Evolutionary conservation across 23 tunicate genomes (phyloP).

Genomic region (Halocynthia roretzi): DNA sequence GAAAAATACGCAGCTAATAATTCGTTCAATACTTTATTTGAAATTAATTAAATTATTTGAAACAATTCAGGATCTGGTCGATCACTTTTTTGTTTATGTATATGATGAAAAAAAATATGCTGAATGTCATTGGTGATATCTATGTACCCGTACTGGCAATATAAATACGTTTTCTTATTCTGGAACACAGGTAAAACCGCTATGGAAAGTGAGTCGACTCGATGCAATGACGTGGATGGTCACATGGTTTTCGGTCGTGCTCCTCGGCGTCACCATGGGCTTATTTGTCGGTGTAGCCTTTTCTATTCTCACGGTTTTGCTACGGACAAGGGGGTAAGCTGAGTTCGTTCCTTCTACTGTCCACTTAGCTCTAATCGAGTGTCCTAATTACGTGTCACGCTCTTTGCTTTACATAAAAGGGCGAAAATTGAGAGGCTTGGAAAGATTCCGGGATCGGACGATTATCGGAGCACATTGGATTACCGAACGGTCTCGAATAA

Average conservation of each 20-base stretch:
- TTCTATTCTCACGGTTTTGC: conserved; percentile 59
- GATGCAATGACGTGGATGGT: conserved; percentile 72
- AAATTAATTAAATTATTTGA: too few relatives aligned
- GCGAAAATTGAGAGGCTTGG: too few relatives aligned
- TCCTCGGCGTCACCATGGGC: conserved; percentile 67
- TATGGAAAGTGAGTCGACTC: conserved; percentile 72
- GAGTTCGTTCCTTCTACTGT: too few relatives aligned
- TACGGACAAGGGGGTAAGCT: conserved; percentile 60
- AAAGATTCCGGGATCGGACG: not conserved
- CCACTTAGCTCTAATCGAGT: too few relatives aligned
- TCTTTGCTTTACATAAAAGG: too few relatives aligned
- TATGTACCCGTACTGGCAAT: too few relatives aligned
- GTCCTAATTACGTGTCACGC: too few relatives aligned
- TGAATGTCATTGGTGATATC: not conserved
- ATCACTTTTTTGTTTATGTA: too few relatives aligned
- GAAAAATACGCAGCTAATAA: too few relatives aligned
- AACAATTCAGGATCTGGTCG: too few relatives aligned
- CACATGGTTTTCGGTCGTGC: conserved; percentile 68
- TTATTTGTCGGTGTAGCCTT: conserved; percentile 52
- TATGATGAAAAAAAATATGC: not conserved
- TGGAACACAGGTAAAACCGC: conserved; percentile 5
- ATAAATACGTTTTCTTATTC: too few relatives aligned
- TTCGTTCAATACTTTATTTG: too few relatives aligned
- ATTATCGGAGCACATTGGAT: not conserved
- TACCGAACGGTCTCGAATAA: conserved; percentile 1